Base-by-base conservation (phyloP, 1,140 invertebrate species). In the Drosophila auraria region DNA sequence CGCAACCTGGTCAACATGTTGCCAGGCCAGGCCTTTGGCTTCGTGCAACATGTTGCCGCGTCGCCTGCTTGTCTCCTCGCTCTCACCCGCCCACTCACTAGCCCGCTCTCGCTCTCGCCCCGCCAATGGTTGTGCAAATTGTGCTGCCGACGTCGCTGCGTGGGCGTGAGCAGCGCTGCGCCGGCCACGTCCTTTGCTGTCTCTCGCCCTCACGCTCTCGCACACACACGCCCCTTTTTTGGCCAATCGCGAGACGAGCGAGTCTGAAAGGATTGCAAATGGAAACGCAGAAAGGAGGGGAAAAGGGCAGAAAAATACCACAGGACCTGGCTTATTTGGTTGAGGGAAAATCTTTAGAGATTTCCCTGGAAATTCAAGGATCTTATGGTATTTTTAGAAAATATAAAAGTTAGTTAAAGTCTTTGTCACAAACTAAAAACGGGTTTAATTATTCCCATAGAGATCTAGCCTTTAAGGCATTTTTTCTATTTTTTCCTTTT, bases 101-200 rank as follows among this genome's bases (percentile, higher is more conserved):
- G 17, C 36, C 2, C n/a, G 2, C 11, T 44, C 8, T 45, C 20
- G 33, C 14, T 50, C 59, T 33, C 4, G 2, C 20, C 15, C 14
- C 8, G 36, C 5, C 33, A 36, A 9, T 8, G 60, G 47, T 57
- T 63, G 61, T 63, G 61, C 61, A 57, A 63, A 63, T 57, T 66
- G 23, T 15, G 42, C 64, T 61, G 64, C n/a, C 58, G 25, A 20
- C 64, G 57, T 27, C 64, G 64, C 61, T 40, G 61, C 61, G 61
- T 33, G 61, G 61, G 61, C 61, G 61, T 63, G 61, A 63, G 61
- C 61, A 57, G 61, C n/a, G 50, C 61, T 57, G 54, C 36, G 0
- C 5, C 12, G 25, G 27, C n/a, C 38, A 40, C 36, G 20, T 57
- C 61, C 60, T 54, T 63, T 57, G 20, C 12, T 7, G 30, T 40